A percentile compares a stretch with the other conserved stretches of the same genome.
Conservation (phyloP, 1,140 invertebrate species). For the Ridgeia piscesae region DNA sequence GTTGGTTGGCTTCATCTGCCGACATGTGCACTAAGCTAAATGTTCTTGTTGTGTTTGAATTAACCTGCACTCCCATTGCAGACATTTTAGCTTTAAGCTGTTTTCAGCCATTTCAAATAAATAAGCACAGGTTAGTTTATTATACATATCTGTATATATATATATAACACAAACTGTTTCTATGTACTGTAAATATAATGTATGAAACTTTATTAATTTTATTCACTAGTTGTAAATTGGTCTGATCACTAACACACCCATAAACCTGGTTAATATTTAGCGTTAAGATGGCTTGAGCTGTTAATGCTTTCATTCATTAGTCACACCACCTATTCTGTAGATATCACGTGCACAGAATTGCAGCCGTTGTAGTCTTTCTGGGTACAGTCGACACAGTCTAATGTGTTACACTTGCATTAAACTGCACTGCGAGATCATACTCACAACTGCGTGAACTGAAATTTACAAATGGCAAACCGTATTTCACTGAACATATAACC, state of each 20-base stretch:
- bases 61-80: not conserved
- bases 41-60: not conserved
- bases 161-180: not conserved
- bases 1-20: not conserved
- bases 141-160: not conserved
- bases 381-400: not conserved
- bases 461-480: not conserved
- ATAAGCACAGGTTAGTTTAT: not conserved
- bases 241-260: not conserved
- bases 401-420: not conserved
- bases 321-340: not conserved
- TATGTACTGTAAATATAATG: not conserved
- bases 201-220: not conserved
- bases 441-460: not conserved
- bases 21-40: not conserved
- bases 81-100: not conserved
- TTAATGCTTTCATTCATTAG: not conserved
- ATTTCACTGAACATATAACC: not conserved
- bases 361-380: not conserved
- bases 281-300: not conserved
- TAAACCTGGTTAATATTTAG: not conserved
- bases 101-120: not conserved
- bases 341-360: not conserved
- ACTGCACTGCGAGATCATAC: not conserved
- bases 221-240: not conserved